Evolutionary conservation across 1,140 invertebrate species (phyloP).

Genomic region (Macrosteles quadrilineatus): DNA sequence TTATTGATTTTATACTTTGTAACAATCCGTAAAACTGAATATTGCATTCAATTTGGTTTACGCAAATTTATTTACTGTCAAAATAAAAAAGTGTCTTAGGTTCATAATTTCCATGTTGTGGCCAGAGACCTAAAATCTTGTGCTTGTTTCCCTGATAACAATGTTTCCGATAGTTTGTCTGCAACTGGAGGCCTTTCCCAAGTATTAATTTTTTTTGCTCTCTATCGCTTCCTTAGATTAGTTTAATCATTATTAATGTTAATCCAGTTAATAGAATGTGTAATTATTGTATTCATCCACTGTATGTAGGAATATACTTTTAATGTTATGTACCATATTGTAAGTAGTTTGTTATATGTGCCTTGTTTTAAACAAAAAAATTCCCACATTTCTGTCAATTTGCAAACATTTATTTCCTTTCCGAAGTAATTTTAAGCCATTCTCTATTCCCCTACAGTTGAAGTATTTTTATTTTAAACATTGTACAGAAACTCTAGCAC

Average conservation of each 20-base stretch:
- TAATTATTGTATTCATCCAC: constrained; percentile 33
- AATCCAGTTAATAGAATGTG: constrained; percentile 25
- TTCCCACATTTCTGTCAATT: constrained; percentile 21
- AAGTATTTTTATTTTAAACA: constrained; percentile 12
- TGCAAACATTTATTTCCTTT: neutral
- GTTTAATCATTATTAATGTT: constrained; percentile 25
- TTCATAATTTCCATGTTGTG: too few species aligned
- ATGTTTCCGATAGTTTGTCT: constrained; percentile 2
- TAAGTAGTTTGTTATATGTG: constrained; percentile 42
- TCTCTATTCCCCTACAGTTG: neutral
- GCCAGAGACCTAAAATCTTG: too few species aligned
- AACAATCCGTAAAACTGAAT: too few species aligned
- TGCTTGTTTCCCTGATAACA: too few species aligned
- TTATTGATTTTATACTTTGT: too few species aligned
- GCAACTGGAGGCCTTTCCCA: constrained; percentile 6
- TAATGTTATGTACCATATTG: constrained; percentile 40
- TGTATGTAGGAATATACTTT: constrained; percentile 35
- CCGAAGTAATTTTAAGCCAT: constrained; percentile 4
- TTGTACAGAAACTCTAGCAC: constrained; percentile 10
- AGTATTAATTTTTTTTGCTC: constrained; percentile 6
- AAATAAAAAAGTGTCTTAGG: too few species aligned
- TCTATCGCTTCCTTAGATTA: constrained; percentile 25
- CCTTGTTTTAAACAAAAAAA: constrained; percentile 38
- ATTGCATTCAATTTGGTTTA: too few species aligned
- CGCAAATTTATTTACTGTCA: too few species aligned